Evolutionary conservation across 2,888 invertebrate genomes (phyloP).

Genomic region (Epirrhoe alternata): DNA sequence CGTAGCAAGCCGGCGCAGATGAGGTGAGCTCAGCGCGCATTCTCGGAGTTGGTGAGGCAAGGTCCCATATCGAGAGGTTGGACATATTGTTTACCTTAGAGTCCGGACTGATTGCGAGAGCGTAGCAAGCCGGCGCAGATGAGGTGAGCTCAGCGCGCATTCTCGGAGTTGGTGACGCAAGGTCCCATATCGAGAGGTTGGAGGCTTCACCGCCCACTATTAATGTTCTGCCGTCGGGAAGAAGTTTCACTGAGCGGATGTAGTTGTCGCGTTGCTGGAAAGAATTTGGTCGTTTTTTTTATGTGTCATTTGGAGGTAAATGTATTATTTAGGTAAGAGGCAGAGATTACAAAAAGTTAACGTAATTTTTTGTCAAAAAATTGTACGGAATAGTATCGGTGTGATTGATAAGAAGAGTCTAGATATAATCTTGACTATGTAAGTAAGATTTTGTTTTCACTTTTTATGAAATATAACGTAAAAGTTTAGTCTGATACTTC

Average conservation of each 20-base stretch:
- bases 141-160: slow-evolving; percentile 96
- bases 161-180: slow-evolving; percentile 93
- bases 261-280: slow-evolving; percentile 95
- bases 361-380: no score
- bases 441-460: no score
- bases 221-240: slow-evolving; percentile 96
- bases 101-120: slow-evolving; percentile 98
- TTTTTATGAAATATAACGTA: no score
- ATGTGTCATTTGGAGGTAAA: background rate
- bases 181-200: slow-evolving; percentile 98
- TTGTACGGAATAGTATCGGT: no score
- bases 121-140: slow-evolving; percentile 98
- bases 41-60: slow-evolving; percentile 93
- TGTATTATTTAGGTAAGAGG: background rate
- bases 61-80: slow-evolving; percentile 95
- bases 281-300: background rate
- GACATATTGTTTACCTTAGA: slow-evolving; percentile 87
- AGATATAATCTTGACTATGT: no score
- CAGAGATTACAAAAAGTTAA: no score
- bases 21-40: slow-evolving; percentile 96
- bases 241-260: slow-evolving; percentile 94
- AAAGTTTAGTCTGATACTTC: no score
- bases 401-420: no score
- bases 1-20: slow-evolving; percentile 98
- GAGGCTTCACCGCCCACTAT: slow-evolving; percentile 99